Conservation (phyloP, 2,113 vertebrate species). For the Strix uralensis region DNA sequence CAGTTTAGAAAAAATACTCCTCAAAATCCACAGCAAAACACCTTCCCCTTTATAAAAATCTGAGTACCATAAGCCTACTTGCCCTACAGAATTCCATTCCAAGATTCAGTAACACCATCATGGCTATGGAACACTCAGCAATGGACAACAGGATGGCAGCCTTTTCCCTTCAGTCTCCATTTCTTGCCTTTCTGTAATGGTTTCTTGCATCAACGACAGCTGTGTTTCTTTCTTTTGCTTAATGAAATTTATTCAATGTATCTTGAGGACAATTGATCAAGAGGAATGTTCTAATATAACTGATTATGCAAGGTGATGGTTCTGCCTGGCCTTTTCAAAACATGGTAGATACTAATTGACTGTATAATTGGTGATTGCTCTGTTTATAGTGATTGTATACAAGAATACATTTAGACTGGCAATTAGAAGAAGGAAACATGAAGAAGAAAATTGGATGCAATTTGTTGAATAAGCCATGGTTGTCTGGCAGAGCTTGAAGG, state of each 20-base stretch:
- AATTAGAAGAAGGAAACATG: not conserved
- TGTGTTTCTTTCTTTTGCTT: not conserved
- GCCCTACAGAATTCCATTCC: not conserved
- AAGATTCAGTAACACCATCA: not conserved
- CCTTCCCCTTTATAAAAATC: not conserved
- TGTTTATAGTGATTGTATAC: not conserved
- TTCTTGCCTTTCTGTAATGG: not conserved
- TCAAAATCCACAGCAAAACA: not conserved
- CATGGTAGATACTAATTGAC: not conserved
- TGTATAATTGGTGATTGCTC: not conserved
- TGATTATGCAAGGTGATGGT: not conserved
- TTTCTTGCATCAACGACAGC: rapidly evolving
- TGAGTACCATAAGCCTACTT: not conserved
- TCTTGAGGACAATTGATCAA: not conserved
- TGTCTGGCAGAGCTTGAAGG: not conserved
- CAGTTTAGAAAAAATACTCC: not conserved
- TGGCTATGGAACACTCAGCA: not conserved
- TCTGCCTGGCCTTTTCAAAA: not conserved
- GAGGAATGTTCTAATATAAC: not conserved
- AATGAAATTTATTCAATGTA: not conserved
- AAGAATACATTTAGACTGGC: not conserved
- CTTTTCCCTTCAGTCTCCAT: not conserved
- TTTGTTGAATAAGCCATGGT: not conserved
- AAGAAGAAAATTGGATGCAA: not conserved
- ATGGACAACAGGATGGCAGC: not conserved